Evolutionary conservation across 92 coral and sea anemone species (phyloP).

Genomic region (Pocillopora meandrina): DNA sequence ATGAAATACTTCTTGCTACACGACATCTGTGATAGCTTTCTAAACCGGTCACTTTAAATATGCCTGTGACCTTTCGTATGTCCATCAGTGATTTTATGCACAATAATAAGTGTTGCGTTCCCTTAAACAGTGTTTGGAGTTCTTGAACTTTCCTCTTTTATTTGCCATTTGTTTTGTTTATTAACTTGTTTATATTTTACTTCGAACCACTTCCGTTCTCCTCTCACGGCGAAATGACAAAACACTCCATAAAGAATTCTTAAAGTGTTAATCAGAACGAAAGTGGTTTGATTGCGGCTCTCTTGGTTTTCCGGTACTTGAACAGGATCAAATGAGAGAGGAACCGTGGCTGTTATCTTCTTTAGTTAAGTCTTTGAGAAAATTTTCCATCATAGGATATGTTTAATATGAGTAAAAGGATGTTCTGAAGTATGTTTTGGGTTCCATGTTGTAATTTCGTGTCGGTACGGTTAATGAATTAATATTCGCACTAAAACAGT

Average conservation of each 20-base stretch:
- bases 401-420: background rate
- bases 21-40: background rate
- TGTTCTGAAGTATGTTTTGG: background rate
- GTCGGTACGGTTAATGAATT: background rate
- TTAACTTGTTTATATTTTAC: conserved; percentile 4
- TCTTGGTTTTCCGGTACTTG: background rate
- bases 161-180: background rate
- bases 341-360: background rate
- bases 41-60: background rate
- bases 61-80: background rate
- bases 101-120: background rate
- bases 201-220: conserved; percentile 2
- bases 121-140: background rate
- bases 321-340: background rate
- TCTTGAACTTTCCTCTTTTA: background rate
- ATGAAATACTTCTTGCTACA: too few species aligned
- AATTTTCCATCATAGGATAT: background rate
- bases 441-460: background rate
- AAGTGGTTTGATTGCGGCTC: conserved; percentile 13
- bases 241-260: conserved; percentile 17
- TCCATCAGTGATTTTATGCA: background rate
- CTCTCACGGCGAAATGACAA: background rate
- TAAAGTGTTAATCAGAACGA: conserved; percentile 27
- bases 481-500: background rate
- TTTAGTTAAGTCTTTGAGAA: background rate